Evolutionary conservation across 2,888 invertebrate species (phyloP).

Genomic region (Ischnus inquisitorius): DNA sequence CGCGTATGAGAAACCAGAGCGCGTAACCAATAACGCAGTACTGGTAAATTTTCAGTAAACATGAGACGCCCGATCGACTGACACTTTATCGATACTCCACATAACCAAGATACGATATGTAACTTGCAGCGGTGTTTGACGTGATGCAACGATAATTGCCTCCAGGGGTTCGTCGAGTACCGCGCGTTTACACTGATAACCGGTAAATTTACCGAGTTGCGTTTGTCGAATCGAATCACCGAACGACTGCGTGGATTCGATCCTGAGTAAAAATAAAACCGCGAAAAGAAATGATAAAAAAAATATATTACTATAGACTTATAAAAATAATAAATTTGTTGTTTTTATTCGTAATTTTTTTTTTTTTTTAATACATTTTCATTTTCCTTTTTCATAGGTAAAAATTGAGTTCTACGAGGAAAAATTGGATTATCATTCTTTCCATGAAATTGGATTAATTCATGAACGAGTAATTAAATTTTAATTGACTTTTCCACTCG

Average conservation of each 20-base stretch:
- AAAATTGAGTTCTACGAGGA: not conserved
- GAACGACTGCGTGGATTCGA: too few species aligned
- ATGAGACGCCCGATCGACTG: not conserved
- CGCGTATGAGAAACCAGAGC: not conserved
- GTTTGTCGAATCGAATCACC: too few species aligned
- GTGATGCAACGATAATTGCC: not conserved
- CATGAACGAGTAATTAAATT: slow-evolving; percentile 50
- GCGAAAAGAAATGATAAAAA: not conserved
- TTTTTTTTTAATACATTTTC: not conserved
- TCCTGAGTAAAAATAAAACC: not conserved
- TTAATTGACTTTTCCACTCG: slow-evolving; percentile 51
- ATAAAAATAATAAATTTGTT: too few species aligned
- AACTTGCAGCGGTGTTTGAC: not conserved
- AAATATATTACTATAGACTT: too few species aligned
- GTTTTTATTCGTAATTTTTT: too few species aligned
- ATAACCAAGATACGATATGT: not conserved
- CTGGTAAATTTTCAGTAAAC: not conserved
- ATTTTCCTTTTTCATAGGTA: not conserved
- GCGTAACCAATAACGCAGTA: not conserved
- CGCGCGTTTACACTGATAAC: too few species aligned
- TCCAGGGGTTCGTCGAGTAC: not conserved
- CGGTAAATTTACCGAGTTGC: too few species aligned
- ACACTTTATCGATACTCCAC: not conserved
- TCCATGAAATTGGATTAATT: slow-evolving; percentile 32
- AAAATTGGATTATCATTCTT: slow-evolving; percentile 20